These are phyloP conservation scores for Amia ocellicauda DNA, from an alignment of 2,113 vertebrate species.

Conservation along the genomic window DNA sequence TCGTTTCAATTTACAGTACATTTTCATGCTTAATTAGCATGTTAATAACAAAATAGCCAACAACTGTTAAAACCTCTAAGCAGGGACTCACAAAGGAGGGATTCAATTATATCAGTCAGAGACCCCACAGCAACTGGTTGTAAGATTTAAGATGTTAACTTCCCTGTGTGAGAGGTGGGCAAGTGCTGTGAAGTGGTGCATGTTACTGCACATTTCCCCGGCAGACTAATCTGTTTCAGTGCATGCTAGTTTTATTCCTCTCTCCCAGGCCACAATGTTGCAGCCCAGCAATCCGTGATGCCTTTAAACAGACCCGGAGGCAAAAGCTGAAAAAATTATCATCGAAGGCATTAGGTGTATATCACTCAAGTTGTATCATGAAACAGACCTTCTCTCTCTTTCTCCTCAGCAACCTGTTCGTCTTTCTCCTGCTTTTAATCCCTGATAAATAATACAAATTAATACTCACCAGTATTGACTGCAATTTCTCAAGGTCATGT, in stretches of 20 bases:
- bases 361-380: background rate
- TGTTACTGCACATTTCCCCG: background rate
- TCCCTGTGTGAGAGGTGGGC: background rate
- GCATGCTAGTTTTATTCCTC: background rate
- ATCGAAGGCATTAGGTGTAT: background rate
- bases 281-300: background rate
- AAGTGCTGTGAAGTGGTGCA: background rate
- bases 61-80: background rate
- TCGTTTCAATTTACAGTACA: conserved; percentile 4
- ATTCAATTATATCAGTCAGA: conserved; percentile 8
- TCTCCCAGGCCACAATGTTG: conserved; percentile 28
- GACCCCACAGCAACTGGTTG: background rate
- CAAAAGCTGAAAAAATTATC: background rate
- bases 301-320: background rate
- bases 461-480: background rate
- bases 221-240: background rate
- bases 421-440: background rate
- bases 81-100: background rate
- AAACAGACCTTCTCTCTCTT: background rate
- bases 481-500: background rate
- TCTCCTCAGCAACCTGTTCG: background rate
- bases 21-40: conserved; percentile 5
- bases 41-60: conserved; percentile 9
- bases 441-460: conserved; percentile 8
- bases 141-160: background rate